Evolutionary conservation across 1,140 invertebrate species (phyloP), one percentile per base, ranked within the genome.

Genomic region (Listronotus bonariensis): DNA sequence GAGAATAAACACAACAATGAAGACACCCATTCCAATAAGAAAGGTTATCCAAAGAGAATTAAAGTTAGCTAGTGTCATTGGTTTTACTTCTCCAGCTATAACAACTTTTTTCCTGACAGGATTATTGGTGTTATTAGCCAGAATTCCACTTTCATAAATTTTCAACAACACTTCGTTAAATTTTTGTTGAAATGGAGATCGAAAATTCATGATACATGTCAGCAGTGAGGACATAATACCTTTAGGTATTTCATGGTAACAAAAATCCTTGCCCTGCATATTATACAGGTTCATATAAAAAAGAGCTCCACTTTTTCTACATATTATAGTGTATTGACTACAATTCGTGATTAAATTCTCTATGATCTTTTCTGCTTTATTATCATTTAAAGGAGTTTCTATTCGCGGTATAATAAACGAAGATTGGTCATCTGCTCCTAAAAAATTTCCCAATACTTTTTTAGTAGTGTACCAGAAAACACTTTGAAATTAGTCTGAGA

Each of bases 211-310:
- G 20, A 65, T 52, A 32, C 41, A 65, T 3, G 63, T 46, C 5
- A 38, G 15, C 34, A 65, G 31, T 6, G 54, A 58, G 6, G 63
- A 54, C 46, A 65, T 53, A 52, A 65, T 34, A 8, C 54, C n/a
- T 41, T 65, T 46, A 15, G 18, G 9, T 10, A 65, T 17, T 11
- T 41, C 11, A 17, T 32, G 7, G 26, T 52, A 65, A 34, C 63
- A 65, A 15, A 51, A 32, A 14, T 42, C 12, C n/a, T 34, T 52
- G 1, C n/a, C 12, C 8, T 51, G 34, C 1, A 20, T 49, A 11
- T 61, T 36, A 31, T 11, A 12, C 12, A 43, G 15, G 12, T 40
- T 8, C 9, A 36, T 36, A 17, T 34, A 58, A 45, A 20, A 42
- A 15, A 42, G 8, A 18, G 41, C 15, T 41, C 46, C 52, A 40